Conservation (phyloP, 1,140 invertebrate genomes). For the Geopemphigus sp. region DNA sequence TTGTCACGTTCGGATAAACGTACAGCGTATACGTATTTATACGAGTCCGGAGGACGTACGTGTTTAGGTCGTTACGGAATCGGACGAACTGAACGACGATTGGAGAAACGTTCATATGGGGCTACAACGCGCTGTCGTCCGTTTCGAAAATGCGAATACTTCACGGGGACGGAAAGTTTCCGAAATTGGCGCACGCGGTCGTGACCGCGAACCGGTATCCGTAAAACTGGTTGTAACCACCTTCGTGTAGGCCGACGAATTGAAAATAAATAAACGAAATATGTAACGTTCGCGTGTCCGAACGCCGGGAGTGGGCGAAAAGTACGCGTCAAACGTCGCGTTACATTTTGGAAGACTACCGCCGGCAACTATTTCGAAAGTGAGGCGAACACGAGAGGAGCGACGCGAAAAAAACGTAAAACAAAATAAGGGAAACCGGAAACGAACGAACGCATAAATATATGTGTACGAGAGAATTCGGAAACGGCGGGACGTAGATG, state of each 20-base stretch:
- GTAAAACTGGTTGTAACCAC: neutral
- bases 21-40: too few relatives aligned
- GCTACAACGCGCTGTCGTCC: neutral
- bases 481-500: neutral
- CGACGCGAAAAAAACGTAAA: neutral
- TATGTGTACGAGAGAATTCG: neutral
- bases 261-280: neutral
- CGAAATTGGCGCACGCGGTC: neutral
- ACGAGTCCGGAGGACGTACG: too few relatives aligned
- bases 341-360: too few relatives aligned
- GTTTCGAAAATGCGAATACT: neutral
- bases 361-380: neutral
- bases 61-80: too few relatives aligned
- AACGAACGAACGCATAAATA: too few relatives aligned
- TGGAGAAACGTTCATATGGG: too few relatives aligned
- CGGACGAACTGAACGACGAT: too few relatives aligned
- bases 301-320: neutral
- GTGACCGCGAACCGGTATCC: neutral
- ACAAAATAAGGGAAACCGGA: too few relatives aligned
- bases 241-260: neutral
- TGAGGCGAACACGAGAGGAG: neutral
- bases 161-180: neutral
- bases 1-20: too few relatives aligned
- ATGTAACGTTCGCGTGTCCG: neutral
- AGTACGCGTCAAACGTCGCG: neutral